These are phyloP conservation scores for Rallus limicola DNA, from an alignment of 2,113 vertebrate species.

Conservation along the genomic window DNA sequence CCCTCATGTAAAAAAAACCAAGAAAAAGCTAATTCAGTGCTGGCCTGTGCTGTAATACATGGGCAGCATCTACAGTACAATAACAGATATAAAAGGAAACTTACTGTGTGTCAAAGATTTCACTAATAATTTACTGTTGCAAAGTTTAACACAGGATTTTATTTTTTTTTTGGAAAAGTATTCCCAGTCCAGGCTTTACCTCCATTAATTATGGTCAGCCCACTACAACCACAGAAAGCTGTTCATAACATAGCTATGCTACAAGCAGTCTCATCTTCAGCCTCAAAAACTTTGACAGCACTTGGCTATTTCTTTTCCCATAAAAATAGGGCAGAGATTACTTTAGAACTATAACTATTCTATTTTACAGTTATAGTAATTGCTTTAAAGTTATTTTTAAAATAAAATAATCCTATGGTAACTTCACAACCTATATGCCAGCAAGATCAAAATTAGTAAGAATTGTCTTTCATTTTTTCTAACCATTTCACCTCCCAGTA, in stretches of 20 bases:
- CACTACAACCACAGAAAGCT: neutral
- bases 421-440: neutral
- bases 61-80: neutral
- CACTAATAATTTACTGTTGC: neutral
- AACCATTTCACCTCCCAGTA: neutral
- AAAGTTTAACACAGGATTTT: neutral
- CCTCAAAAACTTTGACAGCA: neutral
- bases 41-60: neutral
- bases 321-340: neutral
- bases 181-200: neutral
- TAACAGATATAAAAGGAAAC: neutral
- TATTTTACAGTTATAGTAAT: neutral
- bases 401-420: neutral
- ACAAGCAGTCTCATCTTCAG: neutral
- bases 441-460: neutral
- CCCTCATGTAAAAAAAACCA: neutral
- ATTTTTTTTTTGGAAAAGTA: neutral
- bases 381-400: neutral
- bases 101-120: neutral
- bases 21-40: neutral
- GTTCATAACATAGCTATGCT: neutral
- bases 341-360: neutral
- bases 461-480: neutral
- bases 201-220: neutral
- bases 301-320: neutral